Percentiles rank a stretch among this genome's conserved stretches.
Evolutionary conservation across 2,113 vertebrate species (phyloP).

Genomic region (Leucopsar rothschildi): DNA sequence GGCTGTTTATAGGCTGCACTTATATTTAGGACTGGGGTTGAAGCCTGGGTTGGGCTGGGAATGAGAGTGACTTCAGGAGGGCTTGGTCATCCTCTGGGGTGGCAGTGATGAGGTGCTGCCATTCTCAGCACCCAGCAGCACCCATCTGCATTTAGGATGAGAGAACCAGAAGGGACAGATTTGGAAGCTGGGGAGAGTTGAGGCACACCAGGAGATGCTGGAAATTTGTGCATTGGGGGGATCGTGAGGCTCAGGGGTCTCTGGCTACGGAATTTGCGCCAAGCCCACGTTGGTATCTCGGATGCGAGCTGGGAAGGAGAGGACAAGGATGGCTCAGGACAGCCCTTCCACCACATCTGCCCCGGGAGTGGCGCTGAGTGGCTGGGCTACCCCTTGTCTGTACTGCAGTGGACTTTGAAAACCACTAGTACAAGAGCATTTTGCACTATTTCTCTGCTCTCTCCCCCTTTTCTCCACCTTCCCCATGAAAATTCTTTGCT

Average conservation of each 20-base stretch:
- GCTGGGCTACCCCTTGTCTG: conserved; percentile 52
- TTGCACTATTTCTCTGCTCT: conserved; percentile 73
- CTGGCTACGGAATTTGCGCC: fast-evolving
- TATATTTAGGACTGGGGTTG: background rate
- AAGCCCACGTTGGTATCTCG: fast-evolving
- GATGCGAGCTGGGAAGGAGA: background rate
- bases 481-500: background rate
- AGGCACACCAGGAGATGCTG: background rate
- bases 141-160: background rate
- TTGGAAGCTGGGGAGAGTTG: background rate
- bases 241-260: background rate
- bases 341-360: background rate
- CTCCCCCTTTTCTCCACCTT: conserved; percentile 20
- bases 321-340: background rate
- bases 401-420: conserved; percentile 69
- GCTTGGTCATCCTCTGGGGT: background rate
- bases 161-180: background rate
- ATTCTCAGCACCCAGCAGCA: background rate
- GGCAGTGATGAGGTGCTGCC: background rate
- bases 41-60: background rate
- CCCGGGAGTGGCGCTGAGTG: fast-evolving
- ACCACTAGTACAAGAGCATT: conserved; percentile 80
- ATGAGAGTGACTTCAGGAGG: background rate
- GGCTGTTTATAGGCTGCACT: conserved; percentile 14
- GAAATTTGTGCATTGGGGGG: background rate